These are phyloP conservation scores for Anomalospiza imberbis DNA, from an alignment of 2,797 vertebrate species.

Conservation along the genomic window DNA sequence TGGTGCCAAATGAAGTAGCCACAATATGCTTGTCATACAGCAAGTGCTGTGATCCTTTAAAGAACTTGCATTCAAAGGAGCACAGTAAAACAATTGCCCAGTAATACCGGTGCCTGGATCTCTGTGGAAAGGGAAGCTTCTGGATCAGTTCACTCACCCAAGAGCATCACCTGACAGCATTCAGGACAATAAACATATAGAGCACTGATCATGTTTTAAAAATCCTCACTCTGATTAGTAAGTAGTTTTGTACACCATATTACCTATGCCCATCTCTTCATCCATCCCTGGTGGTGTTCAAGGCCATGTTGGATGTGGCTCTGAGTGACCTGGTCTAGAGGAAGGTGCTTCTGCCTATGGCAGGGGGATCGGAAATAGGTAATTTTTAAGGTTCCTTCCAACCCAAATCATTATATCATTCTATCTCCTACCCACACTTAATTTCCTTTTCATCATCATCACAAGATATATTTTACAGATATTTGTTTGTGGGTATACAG, in stretches of 20 bases:
- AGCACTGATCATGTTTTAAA: neutral
- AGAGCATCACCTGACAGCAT: neutral
- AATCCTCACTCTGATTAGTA: neutral
- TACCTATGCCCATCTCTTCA: neutral
- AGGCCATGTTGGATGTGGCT: neutral
- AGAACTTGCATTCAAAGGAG: neutral
- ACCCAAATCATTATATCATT: neutral
- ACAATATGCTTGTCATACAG: neutral
- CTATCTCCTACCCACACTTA: neutral
- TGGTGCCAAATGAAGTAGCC: neutral
- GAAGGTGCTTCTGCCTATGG: neutral
- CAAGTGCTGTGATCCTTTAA: neutral
- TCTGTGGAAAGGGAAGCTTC: neutral
- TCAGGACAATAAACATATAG: neutral
- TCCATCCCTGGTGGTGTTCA: neutral
- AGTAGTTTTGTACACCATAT: neutral
- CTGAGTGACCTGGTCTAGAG: neutral
- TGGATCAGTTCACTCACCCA: neutral
- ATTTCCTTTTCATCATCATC: neutral
- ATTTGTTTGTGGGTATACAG: neutral
- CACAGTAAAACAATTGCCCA: neutral
- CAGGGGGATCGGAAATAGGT: neutral
- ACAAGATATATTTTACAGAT: neutral
- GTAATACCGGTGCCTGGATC: neutral
- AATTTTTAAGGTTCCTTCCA: neutral